phyloP scores from a whole-genome alignment of 2,888 invertebrate species.

The Stenodema calcarata region DNA sequence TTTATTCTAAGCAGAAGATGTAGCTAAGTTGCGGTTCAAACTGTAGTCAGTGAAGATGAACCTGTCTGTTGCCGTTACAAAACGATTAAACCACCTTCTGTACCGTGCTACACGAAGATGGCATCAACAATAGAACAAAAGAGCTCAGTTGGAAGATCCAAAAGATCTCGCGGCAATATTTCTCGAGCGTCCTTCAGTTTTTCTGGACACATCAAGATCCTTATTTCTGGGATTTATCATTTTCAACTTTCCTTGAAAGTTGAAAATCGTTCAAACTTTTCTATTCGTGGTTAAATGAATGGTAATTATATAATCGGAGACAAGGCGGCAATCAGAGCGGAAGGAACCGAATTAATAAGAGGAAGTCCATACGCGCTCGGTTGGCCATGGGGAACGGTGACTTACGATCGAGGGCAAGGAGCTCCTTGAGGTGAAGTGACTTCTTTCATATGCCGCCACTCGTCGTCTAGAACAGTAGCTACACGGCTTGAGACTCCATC shows the following conservation, averaged over 20 bases:
- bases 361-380: conserved; percentile 38
- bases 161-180: not conserved
- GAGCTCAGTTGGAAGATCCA: not conserved
- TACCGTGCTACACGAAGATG: not conserved
- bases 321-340: conserved; percentile 33
- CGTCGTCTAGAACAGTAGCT: too few relatives aligned
- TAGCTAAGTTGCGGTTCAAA: not conserved
- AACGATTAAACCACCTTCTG: not conserved
- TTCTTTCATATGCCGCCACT: not conserved
- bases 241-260: not conserved
- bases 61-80: conserved; percentile 12
- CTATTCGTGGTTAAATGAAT: not conserved
- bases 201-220: not conserved
- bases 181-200: not conserved
- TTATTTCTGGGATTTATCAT: not conserved
- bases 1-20: too few relatives aligned
- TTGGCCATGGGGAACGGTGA: conserved; percentile 39
- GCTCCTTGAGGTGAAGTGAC: not conserved
- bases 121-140: conserved; percentile 43
- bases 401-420: conserved; percentile 31
- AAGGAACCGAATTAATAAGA: conserved; percentile 43
- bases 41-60: not conserved
- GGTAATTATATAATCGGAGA: conserved; percentile 28
- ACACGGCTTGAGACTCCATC: too few relatives aligned
- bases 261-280: not conserved